Base-by-base conservation (phyloP, 2,113 vertebrate genomes). In the Gasterosteus nipponicus region DNA sequence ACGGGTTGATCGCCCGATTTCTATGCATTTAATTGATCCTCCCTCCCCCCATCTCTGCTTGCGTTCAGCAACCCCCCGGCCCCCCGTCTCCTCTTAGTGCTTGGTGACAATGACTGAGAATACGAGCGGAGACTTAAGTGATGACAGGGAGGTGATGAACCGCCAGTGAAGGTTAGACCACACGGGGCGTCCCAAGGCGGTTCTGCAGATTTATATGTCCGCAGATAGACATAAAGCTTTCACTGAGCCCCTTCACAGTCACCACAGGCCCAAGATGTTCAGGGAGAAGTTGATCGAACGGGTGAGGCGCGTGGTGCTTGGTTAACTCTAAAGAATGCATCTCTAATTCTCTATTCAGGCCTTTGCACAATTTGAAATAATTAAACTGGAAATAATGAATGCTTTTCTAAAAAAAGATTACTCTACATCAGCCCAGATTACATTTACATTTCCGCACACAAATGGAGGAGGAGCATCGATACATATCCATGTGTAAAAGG, bases 311-410 rank as follows among this genome's bases (percentile, higher is more conserved):
- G 38, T 71, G 80, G 81, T 71, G 65, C 64, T 81, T 81, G 80
- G 81, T 77, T 83, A 70, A 49, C 71, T 84, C 77, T 66, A 87
- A 87, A 92, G 79, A 90, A 90, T 89, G 78, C 89, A 92, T 89
- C 86, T 88, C 71, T 83, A 81, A 86, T 89, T 90, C 74, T 83
- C 38, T 78, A 46, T 73, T 77, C 75, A 89, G 65, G 73, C 82
- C 78, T 88, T 80, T 91, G 85, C 85, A 53, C 44, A 81, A 76
- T 80, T 77, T 82, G 26, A 77, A 75, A 39, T 19, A 57, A 83
- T 5, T 62, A 57, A 4, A 42, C 4, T 35, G 57, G 10, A 62
- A 74, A 58, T 49, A 3, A 49, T 61, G 5, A 42, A 73, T 65
- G 64, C 61, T 47, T 75, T 57, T 49, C 16, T 35, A 22, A 69